phyloP scores from a whole-genome alignment of 2,888 invertebrate genomes.

The Heliconius cydno region DNA sequence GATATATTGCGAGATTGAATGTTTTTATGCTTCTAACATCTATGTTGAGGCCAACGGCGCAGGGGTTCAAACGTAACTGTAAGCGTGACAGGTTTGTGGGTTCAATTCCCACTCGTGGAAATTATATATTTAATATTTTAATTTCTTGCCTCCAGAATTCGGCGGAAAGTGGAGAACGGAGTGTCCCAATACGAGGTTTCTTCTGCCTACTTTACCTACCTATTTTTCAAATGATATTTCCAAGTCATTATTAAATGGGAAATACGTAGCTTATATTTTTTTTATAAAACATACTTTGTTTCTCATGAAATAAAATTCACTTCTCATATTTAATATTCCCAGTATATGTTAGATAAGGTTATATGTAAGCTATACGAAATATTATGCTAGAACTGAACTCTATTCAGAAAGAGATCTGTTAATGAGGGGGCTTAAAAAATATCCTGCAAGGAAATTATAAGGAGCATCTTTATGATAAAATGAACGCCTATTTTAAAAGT shows the following conservation, averaged over 20 bases:
- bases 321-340: constrained; percentile 1
- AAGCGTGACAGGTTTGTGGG: too few relatives aligned
- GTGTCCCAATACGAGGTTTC: too few relatives aligned
- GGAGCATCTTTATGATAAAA: constrained; percentile 3
- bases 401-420: constrained; percentile 21
- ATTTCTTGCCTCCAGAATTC: too few relatives aligned
- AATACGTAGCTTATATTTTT: background rate
- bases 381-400: background rate
- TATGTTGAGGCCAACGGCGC: too few relatives aligned
- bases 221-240: background rate
- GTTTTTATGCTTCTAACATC: too few relatives aligned
- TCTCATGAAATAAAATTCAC: background rate
- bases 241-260: background rate
- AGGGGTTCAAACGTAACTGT: too few relatives aligned
- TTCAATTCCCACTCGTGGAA: too few relatives aligned
- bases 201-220: background rate
- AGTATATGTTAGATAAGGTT: background rate
- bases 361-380: constrained; percentile 10
- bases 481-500: constrained; percentile 7
- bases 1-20: too few relatives aligned
- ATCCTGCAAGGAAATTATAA: constrained; percentile 25
- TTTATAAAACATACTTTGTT: background rate
- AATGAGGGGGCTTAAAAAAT: constrained; percentile 24
- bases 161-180: too few relatives aligned
- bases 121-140: too few relatives aligned